Base-by-base conservation (phyloP, 1,140 invertebrate genomes). In the Neodiprion lecontei region DNA sequence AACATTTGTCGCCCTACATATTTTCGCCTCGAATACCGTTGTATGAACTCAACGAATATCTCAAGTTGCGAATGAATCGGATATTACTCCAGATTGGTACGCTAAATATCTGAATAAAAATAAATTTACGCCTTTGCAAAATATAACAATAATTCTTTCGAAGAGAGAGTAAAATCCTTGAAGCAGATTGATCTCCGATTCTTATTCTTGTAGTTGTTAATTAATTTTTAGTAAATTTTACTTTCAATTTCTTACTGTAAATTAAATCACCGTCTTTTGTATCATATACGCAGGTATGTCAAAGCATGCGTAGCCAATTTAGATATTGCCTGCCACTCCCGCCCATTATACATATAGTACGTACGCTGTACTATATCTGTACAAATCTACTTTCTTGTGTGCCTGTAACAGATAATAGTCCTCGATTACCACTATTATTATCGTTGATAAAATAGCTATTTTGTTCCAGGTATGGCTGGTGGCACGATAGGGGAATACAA, bases 391-490 rank as follows among this genome's bases (percentile, higher is more conserved):
- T 40, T 40, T 40, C 28, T 40, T 40, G 28, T 40, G 28, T 40
- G 28, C 28, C 28, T 40, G 5, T 40, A 40, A 40, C 5, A 40
- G 21, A 66, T n/a, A 66, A 69, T 69, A 12, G 68, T 28, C 68
- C 68, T 14, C 68, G 11, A 69, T 69, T 14, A 69, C 12, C 8
- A 23, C 21, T 14, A 14, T 69, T 47, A 12, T 12, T 47, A 69
- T 73, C 50, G 7, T 67, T 73, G 23, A 73, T 72, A 61, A 14
- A 61, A 61, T 3, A 61, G 53, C n/a, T 61, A 61, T 61, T 61
- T 61, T 12, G 53, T 61, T 61, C 68, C 69, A 87, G 85, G 10
- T 86, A 86, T 28, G 85, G 86, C 5, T 87, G 86, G 86, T 87
- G 85, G 84, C 81, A 87, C 72, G 82, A 85, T 75, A 80, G 67